Conservation (phyloP, 2,113 vertebrate species). For the Hippocampus comes region DNA sequence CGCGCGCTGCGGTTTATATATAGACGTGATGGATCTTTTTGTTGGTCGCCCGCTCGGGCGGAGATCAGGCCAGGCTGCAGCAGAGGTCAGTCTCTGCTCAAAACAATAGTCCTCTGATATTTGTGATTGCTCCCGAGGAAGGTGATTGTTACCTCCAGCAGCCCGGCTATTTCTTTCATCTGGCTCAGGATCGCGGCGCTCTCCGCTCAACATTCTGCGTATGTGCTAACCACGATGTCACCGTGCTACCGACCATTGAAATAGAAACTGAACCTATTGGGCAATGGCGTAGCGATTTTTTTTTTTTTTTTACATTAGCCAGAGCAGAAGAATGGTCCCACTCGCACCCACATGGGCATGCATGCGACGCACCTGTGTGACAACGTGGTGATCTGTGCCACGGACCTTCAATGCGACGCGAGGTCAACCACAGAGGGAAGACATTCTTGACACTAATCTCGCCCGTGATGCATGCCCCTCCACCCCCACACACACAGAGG, state of each 20-base stretch:
- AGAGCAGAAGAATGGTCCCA: not conserved
- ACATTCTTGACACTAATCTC: conserved; percentile 53
- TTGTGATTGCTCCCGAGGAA: conserved; percentile 26
- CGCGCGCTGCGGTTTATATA: conserved; percentile 51
- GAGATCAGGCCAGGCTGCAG: conserved; percentile 27
- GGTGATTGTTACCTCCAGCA: conserved; percentile 10
- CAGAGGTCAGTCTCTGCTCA: conserved; percentile 31
- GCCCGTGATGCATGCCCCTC: conserved; percentile 39
- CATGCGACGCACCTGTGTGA: conserved; percentile 17
- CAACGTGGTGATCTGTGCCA: conserved; percentile 40
- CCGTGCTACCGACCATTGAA: no score
- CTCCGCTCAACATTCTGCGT: conserved; percentile 19
- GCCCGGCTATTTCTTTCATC: not conserved
- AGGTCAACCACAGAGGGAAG: conserved; percentile 52
- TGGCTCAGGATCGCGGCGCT: conserved; percentile 7
- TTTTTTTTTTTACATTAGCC: not conserved
- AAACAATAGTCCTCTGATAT: conserved; percentile 10
- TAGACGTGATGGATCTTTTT: conserved; percentile 37
- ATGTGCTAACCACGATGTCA: no score
- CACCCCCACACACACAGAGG: conserved; percentile 6
- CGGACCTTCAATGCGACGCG: conserved; percentile 34
- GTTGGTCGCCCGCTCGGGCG: conserved; percentile 21
- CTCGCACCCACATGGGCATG: not conserved
- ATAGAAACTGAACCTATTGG: no score
- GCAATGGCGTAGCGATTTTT: not conserved